phyloP scores from a whole-genome alignment of 2,888 invertebrate species.

The Physocephala rufipes region DNA sequence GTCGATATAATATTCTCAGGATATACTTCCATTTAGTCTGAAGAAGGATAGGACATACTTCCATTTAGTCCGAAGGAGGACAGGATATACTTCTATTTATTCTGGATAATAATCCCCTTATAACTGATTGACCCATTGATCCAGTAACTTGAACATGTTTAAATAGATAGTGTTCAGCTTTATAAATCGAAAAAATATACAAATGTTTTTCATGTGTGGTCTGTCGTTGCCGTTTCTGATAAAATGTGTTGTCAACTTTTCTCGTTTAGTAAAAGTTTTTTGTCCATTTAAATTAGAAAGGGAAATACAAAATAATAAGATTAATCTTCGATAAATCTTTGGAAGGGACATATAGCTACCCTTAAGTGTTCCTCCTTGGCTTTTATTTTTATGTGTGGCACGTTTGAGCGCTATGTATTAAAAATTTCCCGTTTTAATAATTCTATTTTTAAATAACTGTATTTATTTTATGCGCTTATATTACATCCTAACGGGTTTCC shows the following conservation, averaged over 20 bases:
- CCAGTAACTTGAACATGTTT: slow-evolving; percentile 41
- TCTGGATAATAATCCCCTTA: slow-evolving; percentile 43
- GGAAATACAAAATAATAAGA: too few species aligned
- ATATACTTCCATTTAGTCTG: slow-evolving; percentile 9
- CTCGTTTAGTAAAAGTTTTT: too few species aligned
- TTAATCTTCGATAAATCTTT: too few species aligned
- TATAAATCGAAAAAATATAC: slow-evolving; percentile 64
- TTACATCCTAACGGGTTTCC: slow-evolving; percentile 15
- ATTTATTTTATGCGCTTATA: slow-evolving; percentile 23
- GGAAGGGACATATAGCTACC: too few species aligned
- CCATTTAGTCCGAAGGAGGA: neutral
- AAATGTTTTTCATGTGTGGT: slow-evolving; percentile 46
- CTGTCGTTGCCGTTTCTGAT: slow-evolving; percentile 5
- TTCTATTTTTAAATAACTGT: neutral
- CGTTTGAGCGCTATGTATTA: too few species aligned
- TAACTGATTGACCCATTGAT: slow-evolving; percentile 39
- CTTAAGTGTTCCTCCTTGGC: too few species aligned
- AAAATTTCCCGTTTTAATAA: too few species aligned
- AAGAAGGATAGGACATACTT: neutral
- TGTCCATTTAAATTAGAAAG: too few species aligned
- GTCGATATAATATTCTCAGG: slow-evolving; percentile 11
- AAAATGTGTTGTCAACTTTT: neutral
- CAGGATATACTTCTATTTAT: slow-evolving; percentile 4
- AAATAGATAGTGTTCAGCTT: slow-evolving; percentile 55
- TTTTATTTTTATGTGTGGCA: too few species aligned